These are phyloP conservation scores for Cisticola juncidis DNA, from an alignment of 2,113 vertebrate genomes.

Conservation along the genomic window DNA sequence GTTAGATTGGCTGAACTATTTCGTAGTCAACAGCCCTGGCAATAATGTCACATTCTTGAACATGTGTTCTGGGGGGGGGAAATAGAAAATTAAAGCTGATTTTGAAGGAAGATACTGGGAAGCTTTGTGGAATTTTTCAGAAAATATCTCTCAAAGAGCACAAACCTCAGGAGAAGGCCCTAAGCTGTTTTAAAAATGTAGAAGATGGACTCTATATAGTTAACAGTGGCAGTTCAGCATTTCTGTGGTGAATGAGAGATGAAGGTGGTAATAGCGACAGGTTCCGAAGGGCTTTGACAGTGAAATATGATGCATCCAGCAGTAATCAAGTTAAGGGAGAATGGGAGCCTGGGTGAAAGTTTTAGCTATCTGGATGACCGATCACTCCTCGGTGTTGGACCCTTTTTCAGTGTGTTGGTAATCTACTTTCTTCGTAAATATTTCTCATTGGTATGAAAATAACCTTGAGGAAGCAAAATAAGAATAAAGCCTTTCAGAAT, in stretches of 20 bases:
- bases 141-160: not conserved
- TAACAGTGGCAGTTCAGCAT: not conserved
- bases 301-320: not conserved
- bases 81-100: not conserved
- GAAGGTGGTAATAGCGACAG: not conserved
- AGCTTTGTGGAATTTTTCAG: not conserved
- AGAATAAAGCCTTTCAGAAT: not conserved
- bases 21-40: not conserved
- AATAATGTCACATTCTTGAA: not conserved
- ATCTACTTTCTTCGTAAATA: not conserved
- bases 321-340: not conserved
- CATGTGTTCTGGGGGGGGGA: fast-evolving
- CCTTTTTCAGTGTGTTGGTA: not conserved
- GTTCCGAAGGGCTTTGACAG: not conserved
- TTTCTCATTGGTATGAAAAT: not conserved
- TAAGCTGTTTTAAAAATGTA: not conserved
- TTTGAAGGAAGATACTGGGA: not conserved
- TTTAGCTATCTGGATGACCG: not conserved
- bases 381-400: not conserved
- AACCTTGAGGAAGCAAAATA: not conserved
- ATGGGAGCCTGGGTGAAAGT: not conserved
- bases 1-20: not conserved
- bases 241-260: not conserved
- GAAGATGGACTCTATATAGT: not conserved
- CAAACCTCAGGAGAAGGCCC: not conserved